Evolutionary conservation across 2,113 vertebrate species (phyloP).

Genomic region (Psophia crepitans): DNA sequence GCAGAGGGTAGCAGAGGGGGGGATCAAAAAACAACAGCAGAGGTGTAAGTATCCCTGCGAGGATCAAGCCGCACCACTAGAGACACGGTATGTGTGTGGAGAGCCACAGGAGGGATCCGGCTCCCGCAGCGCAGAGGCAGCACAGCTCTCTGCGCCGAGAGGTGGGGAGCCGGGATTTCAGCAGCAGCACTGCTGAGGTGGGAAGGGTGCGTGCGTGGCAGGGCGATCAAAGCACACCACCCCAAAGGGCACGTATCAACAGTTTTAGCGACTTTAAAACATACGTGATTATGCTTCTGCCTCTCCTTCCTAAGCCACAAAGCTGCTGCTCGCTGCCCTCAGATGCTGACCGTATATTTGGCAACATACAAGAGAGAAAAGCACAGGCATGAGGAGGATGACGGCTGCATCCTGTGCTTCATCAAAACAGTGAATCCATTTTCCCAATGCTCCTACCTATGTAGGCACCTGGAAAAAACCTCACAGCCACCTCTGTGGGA

Average conservation of each 20-base stretch:
- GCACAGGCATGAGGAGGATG: neutral
- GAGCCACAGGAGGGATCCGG: neutral
- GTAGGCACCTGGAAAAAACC: neutral
- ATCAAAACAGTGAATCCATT: neutral
- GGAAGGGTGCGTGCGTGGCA: neutral
- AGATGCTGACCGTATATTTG: neutral
- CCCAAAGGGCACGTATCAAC: neutral
- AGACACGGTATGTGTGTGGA: neutral
- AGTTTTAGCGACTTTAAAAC: neutral
- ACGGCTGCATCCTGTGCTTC: neutral
- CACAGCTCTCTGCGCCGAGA: neutral
- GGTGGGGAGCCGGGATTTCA: fast-evolving
- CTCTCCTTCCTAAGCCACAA: neutral
- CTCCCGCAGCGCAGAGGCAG: neutral
- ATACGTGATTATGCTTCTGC: neutral
- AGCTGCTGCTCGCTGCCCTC: neutral
- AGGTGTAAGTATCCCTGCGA: neutral
- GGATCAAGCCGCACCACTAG: neutral
- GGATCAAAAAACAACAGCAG: neutral
- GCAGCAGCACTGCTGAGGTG: neutral
- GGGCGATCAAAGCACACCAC: neutral
- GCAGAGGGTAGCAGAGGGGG: neutral
- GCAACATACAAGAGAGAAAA: neutral
- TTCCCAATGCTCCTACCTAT: neutral
- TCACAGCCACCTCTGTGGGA: neutral